Evolutionary conservation across 30 jellyfish, hydroid and myxozoan genomes (phyloP).

Genomic region (Aurelia aurita complex sp. Pacific): DNA sequence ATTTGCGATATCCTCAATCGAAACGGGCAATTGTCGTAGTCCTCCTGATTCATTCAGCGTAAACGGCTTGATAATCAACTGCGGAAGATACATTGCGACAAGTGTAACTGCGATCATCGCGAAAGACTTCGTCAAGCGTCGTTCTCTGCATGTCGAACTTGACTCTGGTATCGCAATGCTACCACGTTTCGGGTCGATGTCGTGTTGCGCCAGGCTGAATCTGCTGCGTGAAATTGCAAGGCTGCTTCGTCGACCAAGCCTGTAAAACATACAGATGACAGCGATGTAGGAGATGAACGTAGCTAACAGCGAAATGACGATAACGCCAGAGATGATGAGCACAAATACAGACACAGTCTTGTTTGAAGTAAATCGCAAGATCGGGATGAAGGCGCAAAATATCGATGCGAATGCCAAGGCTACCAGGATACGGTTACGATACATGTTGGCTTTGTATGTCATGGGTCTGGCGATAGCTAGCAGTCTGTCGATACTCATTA

Average conservation of each 20-base stretch:
- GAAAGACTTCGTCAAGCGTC: slow-evolving; percentile 57
- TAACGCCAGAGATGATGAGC: slow-evolving; percentile 36
- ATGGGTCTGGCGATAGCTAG: slow-evolving; percentile 65
- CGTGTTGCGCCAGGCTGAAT: slow-evolving; percentile 16
- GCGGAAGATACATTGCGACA: slow-evolving; percentile 68
- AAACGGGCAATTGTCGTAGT: slow-evolving; percentile 24
- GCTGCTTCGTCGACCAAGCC: slow-evolving; percentile 14
- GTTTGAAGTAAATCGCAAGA: slow-evolving; percentile 41
- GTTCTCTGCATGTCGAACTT: slow-evolving; percentile 33
- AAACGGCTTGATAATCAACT: slow-evolving; percentile 61
- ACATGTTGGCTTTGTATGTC: slow-evolving; percentile 57
- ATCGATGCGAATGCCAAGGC: slow-evolving; percentile 27
- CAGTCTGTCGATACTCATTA: slow-evolving; percentile 67
- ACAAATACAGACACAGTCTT: slow-evolving; percentile 51
- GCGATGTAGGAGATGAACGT: slow-evolving; percentile 49
- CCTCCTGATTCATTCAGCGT: slow-evolving; percentile 37
- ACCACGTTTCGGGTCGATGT: slow-evolving; percentile 7
- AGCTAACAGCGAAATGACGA: slow-evolving; percentile 45
- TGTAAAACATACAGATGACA: slow-evolving; percentile 49
- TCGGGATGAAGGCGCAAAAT: slow-evolving; percentile 59
- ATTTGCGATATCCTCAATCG: slow-evolving; percentile 65
- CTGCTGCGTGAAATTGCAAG: slow-evolving; percentile 8
- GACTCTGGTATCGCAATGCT: slow-evolving; percentile 26
- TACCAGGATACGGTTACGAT: slow-evolving; percentile 26
- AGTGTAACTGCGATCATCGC: slow-evolving; percentile 65